phyloP scores from a whole-genome alignment of 1,140 invertebrate species.

The Drosophila simulans region DNA sequence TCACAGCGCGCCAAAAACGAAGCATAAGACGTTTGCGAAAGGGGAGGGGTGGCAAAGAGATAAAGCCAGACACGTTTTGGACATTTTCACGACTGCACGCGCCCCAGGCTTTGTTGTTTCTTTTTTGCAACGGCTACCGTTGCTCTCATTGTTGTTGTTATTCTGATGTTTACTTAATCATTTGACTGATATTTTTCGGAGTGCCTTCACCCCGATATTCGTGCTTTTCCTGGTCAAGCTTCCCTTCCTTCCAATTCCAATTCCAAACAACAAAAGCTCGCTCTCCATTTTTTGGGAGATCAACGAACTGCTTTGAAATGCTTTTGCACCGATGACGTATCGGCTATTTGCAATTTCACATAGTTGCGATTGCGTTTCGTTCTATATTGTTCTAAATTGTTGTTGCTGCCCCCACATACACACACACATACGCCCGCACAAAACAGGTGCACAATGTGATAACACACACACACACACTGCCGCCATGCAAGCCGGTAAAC shows the following conservation, averaged over 20 bases:
- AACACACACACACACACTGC: slow-evolving; percentile 24
- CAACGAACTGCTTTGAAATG: slow-evolving; percentile 74
- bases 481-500: slow-evolving; percentile 63
- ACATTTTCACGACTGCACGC: slow-evolving; percentile 69
- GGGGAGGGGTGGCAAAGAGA: slow-evolving; percentile 4
- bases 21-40: background rate
- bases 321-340: slow-evolving; percentile 73
- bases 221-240: slow-evolving; percentile 67
- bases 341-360: slow-evolving; percentile 63
- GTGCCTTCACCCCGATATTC: slow-evolving; percentile 73
- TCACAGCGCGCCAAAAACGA: slow-evolving; percentile 51
- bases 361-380: slow-evolving; percentile 59
- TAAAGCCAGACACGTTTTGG: slow-evolving; percentile 64
- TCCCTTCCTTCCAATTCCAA: slow-evolving; percentile 55
- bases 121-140: slow-evolving; percentile 42
- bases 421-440: slow-evolving; percentile 11
- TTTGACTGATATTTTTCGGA: slow-evolving; percentile 80
- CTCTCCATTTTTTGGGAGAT: slow-evolving; percentile 51
- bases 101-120: slow-evolving; percentile 37
- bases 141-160: slow-evolving; percentile 9
- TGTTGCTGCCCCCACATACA: slow-evolving; percentile 10
- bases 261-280: slow-evolving; percentile 59
- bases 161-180: slow-evolving; percentile 71
- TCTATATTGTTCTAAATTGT: slow-evolving; percentile 47
- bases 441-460: slow-evolving; percentile 71